Evolutionary conservation across 2,888 invertebrate species (phyloP).

Genomic region (Pammene fasciana): DNA sequence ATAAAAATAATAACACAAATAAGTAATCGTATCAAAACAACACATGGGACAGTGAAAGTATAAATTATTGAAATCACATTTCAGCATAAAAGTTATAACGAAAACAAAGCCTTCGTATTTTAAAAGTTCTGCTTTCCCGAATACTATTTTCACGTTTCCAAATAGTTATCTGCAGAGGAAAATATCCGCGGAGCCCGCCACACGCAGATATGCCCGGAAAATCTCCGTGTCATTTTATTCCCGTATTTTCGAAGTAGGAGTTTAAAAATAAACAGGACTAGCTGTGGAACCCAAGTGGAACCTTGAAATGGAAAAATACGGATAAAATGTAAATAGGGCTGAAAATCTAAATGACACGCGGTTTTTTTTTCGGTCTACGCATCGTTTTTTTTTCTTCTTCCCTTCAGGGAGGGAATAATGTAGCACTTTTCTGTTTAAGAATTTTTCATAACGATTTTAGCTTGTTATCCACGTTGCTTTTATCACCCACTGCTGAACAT

Average conservation of each 20-base stretch:
- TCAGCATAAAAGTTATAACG: slow-evolving; percentile 1
- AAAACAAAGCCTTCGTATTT: slow-evolving; percentile 14
- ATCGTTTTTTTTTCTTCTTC: too few relatives aligned
- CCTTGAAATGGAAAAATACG: background rate
- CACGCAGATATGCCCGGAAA: slow-evolving; percentile 21
- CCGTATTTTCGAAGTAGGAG: slow-evolving; percentile 13
- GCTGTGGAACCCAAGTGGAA: too few relatives aligned
- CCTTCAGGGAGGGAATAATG: too few relatives aligned
- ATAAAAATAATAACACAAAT: too few relatives aligned
- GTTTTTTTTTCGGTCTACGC: too few relatives aligned
- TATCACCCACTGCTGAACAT: too few relatives aligned
- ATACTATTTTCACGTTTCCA: slow-evolving; percentile 29
- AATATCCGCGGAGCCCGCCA: slow-evolving; percentile 28
- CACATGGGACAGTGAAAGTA: background rate
- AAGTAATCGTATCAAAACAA: too few relatives aligned
- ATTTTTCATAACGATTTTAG: too few relatives aligned
- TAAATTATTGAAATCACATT: slow-evolving; percentile 9
- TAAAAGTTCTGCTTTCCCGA: slow-evolving; percentile 4
- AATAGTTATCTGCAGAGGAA: slow-evolving; percentile 31
- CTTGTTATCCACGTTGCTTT: too few relatives aligned
- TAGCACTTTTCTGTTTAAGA: too few relatives aligned
- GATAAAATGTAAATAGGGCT: background rate
- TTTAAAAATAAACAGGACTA: slow-evolving; percentile 6
- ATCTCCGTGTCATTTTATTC: slow-evolving; percentile 21
- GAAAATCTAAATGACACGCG: background rate